Evolutionary conservation across 2,888 invertebrate genomes (phyloP).

Genomic region (Aquatica leii): DNA sequence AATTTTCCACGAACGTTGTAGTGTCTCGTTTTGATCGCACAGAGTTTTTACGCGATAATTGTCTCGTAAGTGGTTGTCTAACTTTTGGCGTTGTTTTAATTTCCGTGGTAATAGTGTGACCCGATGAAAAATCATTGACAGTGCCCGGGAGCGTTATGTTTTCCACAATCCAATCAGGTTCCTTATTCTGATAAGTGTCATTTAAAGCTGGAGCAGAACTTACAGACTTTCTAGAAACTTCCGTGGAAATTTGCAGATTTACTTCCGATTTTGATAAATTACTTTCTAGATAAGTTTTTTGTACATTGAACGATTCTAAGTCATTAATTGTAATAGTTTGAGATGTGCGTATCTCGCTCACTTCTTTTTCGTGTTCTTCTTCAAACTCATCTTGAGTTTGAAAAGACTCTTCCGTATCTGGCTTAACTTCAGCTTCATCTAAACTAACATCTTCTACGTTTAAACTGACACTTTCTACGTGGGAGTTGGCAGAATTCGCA

Average conservation of each 20-base stretch:
- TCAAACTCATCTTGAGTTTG: conserved; percentile 21
- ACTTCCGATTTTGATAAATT: conserved; percentile 53
- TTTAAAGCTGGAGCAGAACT: conserved; percentile 56
- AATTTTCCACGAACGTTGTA: conserved; percentile 42
- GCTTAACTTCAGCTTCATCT: conserved; percentile 6
- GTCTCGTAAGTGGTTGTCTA: conserved; percentile 18
- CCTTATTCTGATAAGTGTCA: conserved; percentile 35
- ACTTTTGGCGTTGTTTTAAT: conserved; percentile 34
- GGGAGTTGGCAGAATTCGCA: conserved; percentile 15
- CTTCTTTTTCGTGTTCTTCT: conserved; percentile 17
- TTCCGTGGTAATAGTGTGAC: background rate
- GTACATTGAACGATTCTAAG: background rate
- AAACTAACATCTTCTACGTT: conserved; percentile 1
- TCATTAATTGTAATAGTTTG: conserved; percentile 19
- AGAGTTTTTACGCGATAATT: conserved; percentile 38
- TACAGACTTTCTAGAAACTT: conserved; percentile 52
- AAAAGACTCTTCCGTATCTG: conserved; percentile 19
- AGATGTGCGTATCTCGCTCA: background rate
- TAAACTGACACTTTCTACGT: background rate
- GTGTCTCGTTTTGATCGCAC: conserved; percentile 33
- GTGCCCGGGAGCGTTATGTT: conserved; percentile 46
- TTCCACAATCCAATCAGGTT: conserved; percentile 41
- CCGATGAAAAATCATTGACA: conserved; percentile 40
- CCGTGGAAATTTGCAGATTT: conserved; percentile 52
- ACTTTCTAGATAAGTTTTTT: background rate